Evolutionary conservation across 2,888 invertebrate species (phyloP), one percentile per base, ranked within the genome.

Genomic region (Brachyptera risi): DNA sequence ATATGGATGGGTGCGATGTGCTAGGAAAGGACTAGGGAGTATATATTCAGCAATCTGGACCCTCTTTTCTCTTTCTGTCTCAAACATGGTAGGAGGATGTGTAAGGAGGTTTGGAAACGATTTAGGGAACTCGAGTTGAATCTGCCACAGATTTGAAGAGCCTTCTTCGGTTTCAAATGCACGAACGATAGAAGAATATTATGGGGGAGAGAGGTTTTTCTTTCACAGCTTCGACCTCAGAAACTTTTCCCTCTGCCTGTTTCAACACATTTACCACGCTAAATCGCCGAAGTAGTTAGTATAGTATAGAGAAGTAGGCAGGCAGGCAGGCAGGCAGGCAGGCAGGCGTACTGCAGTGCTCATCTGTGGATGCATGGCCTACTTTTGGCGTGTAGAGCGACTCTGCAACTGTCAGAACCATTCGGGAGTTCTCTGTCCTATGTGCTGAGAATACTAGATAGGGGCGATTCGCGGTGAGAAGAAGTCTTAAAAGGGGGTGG

Each of bases 21-120:
- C n/a, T 42, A 15, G 17, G 17, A 42, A 17, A 42, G 47, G 21
- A n/a, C 21, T 15, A 17, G 47, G 47, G 47, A 21, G 47, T 47
- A 24, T 47, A 47, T 47, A 47, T 23, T 21, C 47, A 11, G 5
- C 47, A 47, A 47, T 47, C 47, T 47, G 47, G 47, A 47, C 47
- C 3, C 47, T 47, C 19, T 47, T 24, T 24, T n/a, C 3, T 4
- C n/a, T 24, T 13, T 23, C 24, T 23, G 4, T 24, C 24, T 4
- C 23, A 13, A 24, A 24, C 47, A 17, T 47, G n/a, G 21, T 47
- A 47, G n/a, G 17, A 23, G 23, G 47, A 47, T n/a, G 24, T n/a
- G 23, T 21, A 3, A n/a, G 47, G 47, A 21, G 21, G 31, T 31
- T 7, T 11, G 31, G 31, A 31, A 11, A 7, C 31, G 31, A 31